Conservation (phyloP, 2,113 vertebrate species). For the Laticauda laticaudata region DNA sequence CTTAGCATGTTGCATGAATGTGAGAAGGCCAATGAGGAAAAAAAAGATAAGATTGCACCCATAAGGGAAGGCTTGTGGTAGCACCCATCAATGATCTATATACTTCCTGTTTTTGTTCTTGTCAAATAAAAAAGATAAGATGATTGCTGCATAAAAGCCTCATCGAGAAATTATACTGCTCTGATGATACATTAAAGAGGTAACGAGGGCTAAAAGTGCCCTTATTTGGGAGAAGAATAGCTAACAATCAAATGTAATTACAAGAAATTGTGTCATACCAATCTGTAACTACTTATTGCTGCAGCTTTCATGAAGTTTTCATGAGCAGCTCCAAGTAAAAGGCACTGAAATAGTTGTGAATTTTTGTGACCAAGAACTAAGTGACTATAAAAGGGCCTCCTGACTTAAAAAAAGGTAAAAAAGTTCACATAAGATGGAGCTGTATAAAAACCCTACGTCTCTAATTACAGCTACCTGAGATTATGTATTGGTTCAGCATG, state of each 20-base stretch:
- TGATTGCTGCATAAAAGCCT: background rate
- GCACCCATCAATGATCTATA: background rate
- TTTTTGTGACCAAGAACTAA: background rate
- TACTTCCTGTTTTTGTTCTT: background rate
- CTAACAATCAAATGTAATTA: background rate
- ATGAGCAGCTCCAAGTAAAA: background rate
- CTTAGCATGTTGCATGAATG: background rate
- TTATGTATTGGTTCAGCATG: background rate
- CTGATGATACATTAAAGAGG: background rate
- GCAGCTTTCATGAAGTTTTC: background rate
- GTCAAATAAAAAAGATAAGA: background rate
- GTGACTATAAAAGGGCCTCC: background rate
- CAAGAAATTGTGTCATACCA: background rate
- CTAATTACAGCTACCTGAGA: background rate
- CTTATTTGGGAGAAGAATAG: background rate
- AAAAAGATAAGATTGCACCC: background rate
- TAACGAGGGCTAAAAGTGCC: background rate
- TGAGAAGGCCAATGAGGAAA: background rate
- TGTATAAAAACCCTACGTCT: background rate
- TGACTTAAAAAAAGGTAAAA: background rate
- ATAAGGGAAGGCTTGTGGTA: background rate
- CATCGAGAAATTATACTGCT: background rate
- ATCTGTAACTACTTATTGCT: background rate
- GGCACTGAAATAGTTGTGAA: background rate
- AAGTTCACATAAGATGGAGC: background rate